Evolutionary conservation across 1,140 invertebrate genomes (phyloP), one percentile per base, ranked within the genome.

Genomic region (Rhynchophorus ferrugineus): DNA sequence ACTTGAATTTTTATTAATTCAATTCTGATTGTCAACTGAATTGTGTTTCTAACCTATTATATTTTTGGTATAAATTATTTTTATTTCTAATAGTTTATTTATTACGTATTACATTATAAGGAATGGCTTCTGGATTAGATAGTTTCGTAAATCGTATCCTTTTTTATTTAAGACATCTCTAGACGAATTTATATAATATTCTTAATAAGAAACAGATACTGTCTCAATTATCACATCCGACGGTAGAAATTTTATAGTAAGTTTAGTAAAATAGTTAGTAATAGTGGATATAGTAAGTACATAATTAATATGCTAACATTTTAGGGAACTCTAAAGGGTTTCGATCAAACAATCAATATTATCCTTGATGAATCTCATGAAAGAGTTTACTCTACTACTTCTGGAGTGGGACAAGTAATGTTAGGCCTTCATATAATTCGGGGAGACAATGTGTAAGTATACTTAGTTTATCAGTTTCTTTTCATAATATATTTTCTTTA

Each of bases 291-390:
- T 38, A 1, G 24, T 14, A 17, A 13, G 7, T 17, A 16, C 8
- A 19, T 33, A 44, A 42, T 49, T 43, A 37, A 51, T 18, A 16
- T 24, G 9, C 18, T 2, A 35, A 73, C 1, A 58, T 77, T 78
- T 62, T 60, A 90, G 87, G 90, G 87, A 29, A 88, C 83, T 1
- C 69, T 90, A 42, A 91, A 89, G 71, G 89, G 89, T 37, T 98
- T 97, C 75, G 96, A 99, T 74, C 96, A 99, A 73, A 95, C 93
- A 14, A 95, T 98, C 49, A 99, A 99, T 67, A 78, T 98, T 54
- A 96, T 99, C 64, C 75, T 99, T 22, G 94, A 98, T 69, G 95
- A 98, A 72, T 95, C 92, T 48, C 93, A 97, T 71, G 96, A 98
- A 72, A 76, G 96, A 66, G 94, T 99, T 11, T 99, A 93, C 69